phyloP scores from a whole-genome alignment of 2,888 invertebrate species.

The Cephus pulcher region DNA sequence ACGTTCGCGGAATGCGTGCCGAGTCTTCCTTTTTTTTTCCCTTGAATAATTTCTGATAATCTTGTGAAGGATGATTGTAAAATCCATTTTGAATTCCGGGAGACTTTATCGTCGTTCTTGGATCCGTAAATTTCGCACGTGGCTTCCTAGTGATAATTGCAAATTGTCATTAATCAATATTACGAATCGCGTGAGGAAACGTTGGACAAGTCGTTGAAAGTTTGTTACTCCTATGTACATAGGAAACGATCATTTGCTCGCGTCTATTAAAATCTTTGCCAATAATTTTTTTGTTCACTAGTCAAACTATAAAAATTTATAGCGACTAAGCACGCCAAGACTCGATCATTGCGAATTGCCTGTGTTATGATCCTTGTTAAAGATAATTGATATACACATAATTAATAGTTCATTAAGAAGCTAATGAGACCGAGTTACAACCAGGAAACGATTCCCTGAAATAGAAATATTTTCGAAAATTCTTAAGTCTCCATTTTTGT shows the following conservation, averaged over 20 bases:
- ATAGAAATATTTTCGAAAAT: neutral
- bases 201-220: neutral
- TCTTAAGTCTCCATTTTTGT: neutral
- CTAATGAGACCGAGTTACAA: neutral
- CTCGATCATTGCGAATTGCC: neutral
- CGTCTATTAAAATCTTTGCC: neutral
- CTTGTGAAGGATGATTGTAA: neutral
- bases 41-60: neutral
- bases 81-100: neutral
- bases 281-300: neutral
- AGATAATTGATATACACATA: neutral
- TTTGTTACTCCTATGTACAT: neutral
- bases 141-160: neutral
- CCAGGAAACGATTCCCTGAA: neutral
- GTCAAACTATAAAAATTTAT: neutral
- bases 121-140: neutral
- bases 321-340: neutral
- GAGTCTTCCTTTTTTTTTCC: neutral
- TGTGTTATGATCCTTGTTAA: neutral
- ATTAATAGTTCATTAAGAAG: neutral
- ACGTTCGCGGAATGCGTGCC: neutral
- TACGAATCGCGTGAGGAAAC: neutral
- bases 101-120: neutral
- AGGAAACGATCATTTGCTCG: neutral
- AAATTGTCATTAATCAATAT: neutral